These are phyloP conservation scores for Chaetura pelagica DNA, from an alignment of 2,113 vertebrate species.

Conservation along the genomic window DNA sequence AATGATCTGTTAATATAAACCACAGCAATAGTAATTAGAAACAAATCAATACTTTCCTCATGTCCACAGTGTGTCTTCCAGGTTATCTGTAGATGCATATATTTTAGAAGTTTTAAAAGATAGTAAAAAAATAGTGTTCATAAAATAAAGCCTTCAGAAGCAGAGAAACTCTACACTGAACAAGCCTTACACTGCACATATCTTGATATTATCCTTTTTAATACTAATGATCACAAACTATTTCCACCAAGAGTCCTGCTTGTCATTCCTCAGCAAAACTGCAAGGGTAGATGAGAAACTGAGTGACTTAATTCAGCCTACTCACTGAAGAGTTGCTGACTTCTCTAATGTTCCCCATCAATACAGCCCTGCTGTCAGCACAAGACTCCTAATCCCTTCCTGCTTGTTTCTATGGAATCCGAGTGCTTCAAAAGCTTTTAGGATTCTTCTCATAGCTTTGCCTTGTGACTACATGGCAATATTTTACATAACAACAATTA, in stretches of 20 bases:
- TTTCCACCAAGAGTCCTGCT: background rate
- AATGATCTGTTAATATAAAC: slow-evolving; percentile 84
- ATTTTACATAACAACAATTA: background rate
- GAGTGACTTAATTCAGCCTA: background rate
- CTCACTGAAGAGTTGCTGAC: background rate
- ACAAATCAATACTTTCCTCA: background rate
- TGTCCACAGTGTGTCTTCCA: background rate
- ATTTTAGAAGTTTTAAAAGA: background rate
- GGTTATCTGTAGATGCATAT: background rate
- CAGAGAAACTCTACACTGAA: background rate
- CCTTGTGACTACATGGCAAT: background rate
- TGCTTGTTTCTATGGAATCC: background rate
- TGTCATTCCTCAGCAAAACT: background rate
- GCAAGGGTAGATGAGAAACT: background rate
- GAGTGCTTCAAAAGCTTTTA: background rate
- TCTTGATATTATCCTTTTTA: background rate
- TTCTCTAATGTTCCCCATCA: rapidly evolving
- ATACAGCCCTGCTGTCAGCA: background rate
- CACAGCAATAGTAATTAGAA: background rate
- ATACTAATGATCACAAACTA: background rate
- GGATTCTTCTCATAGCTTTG: background rate
- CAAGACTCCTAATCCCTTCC: background rate
- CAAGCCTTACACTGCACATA: background rate
- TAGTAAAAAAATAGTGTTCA: background rate
- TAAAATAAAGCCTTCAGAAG: background rate